Conservation (phyloP, 2,113 vertebrate genomes). For the Syngnathus floridae region DNA sequence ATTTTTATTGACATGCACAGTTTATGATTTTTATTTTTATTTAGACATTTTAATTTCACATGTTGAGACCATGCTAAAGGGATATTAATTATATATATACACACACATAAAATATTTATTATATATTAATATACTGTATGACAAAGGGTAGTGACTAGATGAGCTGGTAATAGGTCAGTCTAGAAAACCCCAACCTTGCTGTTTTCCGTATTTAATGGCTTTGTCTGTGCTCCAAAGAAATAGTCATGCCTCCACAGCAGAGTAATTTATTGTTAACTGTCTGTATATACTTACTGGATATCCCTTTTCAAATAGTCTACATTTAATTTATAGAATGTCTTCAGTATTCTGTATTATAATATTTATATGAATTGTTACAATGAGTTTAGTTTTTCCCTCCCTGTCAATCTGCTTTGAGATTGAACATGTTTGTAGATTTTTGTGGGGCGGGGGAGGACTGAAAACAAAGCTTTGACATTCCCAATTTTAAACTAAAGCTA, state of each 20-base stretch:
- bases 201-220: constrained; percentile 33
- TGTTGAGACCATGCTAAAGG: constrained; percentile 43
- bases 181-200: constrained; percentile 30
- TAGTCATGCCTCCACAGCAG: constrained; percentile 34
- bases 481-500: constrained; percentile 37
- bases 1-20: constrained; percentile 22
- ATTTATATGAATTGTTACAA: constrained; percentile 70
- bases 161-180: constrained; percentile 21
- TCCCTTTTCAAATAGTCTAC: constrained; percentile 55
- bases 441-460: background rate
- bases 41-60: constrained; percentile 21
- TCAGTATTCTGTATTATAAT: constrained; percentile 62
- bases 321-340: constrained; percentile 66
- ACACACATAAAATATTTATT: constrained; percentile 34
- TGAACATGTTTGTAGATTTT: constrained; percentile 27
- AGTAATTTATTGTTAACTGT: constrained; percentile 35
- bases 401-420: constrained; percentile 32
- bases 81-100: constrained; percentile 33
- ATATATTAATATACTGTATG: constrained; percentile 31
- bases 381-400: constrained; percentile 38
- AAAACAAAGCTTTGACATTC: constrained; percentile 61
- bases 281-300: constrained; percentile 51
- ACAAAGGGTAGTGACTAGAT: constrained; percentile 26
- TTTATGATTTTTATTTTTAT: constrained; percentile 29
- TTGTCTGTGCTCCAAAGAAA: constrained; percentile 62